Percentiles rank a stretch among this genome's conserved stretches.
These are phyloP conservation scores for Paralinhomoeus sp. DNA, from an alignment of 2,888 invertebrate species.

Conservation along the genomic window DNA sequence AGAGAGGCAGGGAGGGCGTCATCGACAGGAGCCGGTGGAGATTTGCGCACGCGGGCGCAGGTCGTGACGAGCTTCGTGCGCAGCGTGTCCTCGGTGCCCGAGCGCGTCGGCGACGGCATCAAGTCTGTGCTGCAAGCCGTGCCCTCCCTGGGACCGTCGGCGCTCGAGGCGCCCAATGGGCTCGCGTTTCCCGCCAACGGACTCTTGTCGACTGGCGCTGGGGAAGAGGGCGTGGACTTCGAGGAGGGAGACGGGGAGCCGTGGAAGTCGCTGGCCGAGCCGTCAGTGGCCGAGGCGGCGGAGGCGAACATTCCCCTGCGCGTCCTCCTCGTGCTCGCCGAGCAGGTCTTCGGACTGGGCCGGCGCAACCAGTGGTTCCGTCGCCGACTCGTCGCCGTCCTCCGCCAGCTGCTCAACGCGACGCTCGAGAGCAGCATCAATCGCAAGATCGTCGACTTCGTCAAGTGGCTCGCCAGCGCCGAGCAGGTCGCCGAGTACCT, in stretches of 20 bases:
- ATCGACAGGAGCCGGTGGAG: no score
- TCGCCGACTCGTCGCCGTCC: slow-evolving; percentile 45
- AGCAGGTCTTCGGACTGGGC: slow-evolving; percentile 46
- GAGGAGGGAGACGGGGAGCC: no score
- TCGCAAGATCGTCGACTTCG: slow-evolving; percentile 61
- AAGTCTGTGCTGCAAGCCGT: slow-evolving; percentile 8
- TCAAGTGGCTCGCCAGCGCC: slow-evolving; percentile 60
- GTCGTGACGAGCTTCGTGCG: slow-evolving; percentile 38
- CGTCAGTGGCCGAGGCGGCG: slow-evolving; percentile 14
- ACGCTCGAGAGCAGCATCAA: slow-evolving; percentile 62
- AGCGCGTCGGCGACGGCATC: slow-evolving; percentile 58
- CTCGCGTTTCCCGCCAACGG: neutral
- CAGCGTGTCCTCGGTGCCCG: slow-evolving; percentile 57
- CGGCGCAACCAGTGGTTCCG: slow-evolving; percentile 58
- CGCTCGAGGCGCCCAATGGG: no score
- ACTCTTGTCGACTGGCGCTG: slow-evolving; percentile 14
- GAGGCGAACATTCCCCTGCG: slow-evolving; percentile 56
- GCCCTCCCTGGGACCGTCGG: slow-evolving; percentile 4
- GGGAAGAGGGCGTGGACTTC: neutral
- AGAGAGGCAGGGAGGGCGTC: no score
- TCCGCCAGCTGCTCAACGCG: slow-evolving; percentile 51
- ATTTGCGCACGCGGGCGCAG: no score
- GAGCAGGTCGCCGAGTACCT: slow-evolving; percentile 67
- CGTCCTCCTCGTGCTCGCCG: slow-evolving; percentile 52
- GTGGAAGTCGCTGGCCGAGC: neutral